Evolutionary conservation across 1,140 invertebrate genomes (phyloP).

Genomic region (Adelges cooleyi): DNA sequence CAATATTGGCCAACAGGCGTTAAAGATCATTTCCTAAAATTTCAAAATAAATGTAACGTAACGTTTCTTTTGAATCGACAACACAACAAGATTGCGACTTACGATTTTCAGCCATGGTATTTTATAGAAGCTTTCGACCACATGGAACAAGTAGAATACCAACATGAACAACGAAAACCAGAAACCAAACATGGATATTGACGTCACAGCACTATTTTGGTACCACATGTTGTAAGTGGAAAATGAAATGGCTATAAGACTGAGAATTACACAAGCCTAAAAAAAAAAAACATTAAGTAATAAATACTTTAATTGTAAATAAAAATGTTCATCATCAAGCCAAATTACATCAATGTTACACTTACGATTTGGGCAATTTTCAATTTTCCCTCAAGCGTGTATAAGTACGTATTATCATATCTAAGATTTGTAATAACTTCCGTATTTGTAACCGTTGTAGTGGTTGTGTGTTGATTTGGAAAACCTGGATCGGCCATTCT

Average conservation of each 20-base stretch:
- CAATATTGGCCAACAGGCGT: constrained; percentile 12
- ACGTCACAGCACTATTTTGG: constrained; percentile 59
- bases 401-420: constrained; percentile 59
- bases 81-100: constrained; percentile 38
- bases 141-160: constrained; percentile 70
- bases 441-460: constrained; percentile 56
- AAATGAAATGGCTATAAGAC: constrained; percentile 68
- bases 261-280: constrained; percentile 62
- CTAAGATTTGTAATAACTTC: constrained; percentile 54
- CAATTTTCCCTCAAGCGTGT: constrained; percentile 59
- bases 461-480: constrained; percentile 49
- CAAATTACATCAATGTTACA: too few species aligned
- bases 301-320: constrained; percentile 9
- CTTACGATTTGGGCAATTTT: constrained; percentile 71
- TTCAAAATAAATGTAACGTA: too few species aligned
- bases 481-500: constrained; percentile 49
- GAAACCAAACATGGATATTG: constrained; percentile 73
- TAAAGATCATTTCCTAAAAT: constrained; percentile 24
- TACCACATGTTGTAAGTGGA: constrained; percentile 43
- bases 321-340: too few species aligned
- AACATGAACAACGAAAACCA: constrained; percentile 71
- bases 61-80: neutral
- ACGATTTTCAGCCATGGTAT: constrained; percentile 80
- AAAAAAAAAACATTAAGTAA: constrained; percentile 37
- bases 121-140: constrained; percentile 70